These are phyloP conservation scores for Parnassius glacialis DNA, from an alignment of 2,888 invertebrate species.

Conservation along the genomic window DNA sequence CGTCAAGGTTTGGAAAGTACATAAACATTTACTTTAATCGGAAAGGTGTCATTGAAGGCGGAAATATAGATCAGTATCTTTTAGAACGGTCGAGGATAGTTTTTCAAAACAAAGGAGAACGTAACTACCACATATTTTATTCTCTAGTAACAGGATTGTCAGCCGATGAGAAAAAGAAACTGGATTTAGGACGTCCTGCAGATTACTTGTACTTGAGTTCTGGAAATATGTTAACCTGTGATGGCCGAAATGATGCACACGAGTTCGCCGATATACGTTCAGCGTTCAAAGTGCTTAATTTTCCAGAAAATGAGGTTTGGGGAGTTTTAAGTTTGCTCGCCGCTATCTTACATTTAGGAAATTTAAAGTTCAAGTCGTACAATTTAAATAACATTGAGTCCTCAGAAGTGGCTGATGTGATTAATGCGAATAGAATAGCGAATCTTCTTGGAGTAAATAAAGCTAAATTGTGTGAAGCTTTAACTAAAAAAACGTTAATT, in stretches of 20 bases:
- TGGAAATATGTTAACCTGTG: conserved; percentile 88
- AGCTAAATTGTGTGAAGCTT: conserved; percentile 86
- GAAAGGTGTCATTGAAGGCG: conserved; percentile 93
- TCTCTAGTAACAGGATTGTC: conserved; percentile 92
- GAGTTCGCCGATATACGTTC: conserved; percentile 94
- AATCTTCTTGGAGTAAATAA: conserved; percentile 86
- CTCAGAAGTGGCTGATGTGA: conserved; percentile 88
- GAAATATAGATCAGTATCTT: conserved; percentile 96
- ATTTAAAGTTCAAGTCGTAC: conserved; percentile 89
- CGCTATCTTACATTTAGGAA: conserved; percentile 94
- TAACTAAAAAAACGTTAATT: conserved; percentile 93
- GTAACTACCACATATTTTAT: conserved; percentile 98
- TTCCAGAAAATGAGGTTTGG: conserved; percentile 90
- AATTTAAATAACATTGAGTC: conserved; percentile 92
- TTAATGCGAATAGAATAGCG: conserved; percentile 86
- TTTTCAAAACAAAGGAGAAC: conserved; percentile 92
- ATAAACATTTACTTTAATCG: conserved; percentile 93
- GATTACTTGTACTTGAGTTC: conserved; percentile 91
- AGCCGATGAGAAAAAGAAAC: conserved; percentile 87
- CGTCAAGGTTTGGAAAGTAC: conserved; percentile 97
- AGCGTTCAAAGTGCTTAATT: conserved; percentile 96
- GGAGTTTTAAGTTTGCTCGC: conserved; percentile 92
- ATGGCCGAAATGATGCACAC: conserved; percentile 90
- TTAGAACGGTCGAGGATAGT: conserved; percentile 96
- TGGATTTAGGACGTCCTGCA: conserved; percentile 87